Base-by-base conservation (phyloP, 2,113 vertebrate genomes). In the Strix aluco region DNA sequence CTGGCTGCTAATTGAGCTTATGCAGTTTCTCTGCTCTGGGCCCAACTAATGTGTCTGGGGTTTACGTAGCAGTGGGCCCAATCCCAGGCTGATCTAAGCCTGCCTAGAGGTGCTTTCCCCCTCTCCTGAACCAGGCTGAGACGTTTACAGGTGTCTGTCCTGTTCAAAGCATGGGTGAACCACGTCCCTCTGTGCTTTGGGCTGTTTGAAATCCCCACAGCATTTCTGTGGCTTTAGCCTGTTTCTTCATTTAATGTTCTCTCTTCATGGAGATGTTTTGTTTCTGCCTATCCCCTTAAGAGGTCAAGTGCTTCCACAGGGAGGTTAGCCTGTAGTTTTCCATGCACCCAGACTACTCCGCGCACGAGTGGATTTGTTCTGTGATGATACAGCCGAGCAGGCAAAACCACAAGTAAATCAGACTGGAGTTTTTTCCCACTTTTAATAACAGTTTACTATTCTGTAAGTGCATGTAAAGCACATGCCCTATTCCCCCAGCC, bases 391-490 rank as follows among this genome's bases (percentile, higher is more conserved):
- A 69, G 59, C 78, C 13, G 26, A 93, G 90, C 69, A 89, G 72
- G 95, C 78, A 58, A 86, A 96, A 85, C 94, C 90, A 71, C 72
- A 80, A 86, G 92, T 78, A 96, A 90, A 86, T 91, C 88, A 63
- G 59, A 44, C 65, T 38, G 58, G 70, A 11, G 0, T 71, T 47
- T 79, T 65, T 38, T 16, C 81, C 92, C 78, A 21, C 66, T 70
- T 94, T 71, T 86, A 96, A 91, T 95, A 90, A 91, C 66, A 90
- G 81, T 92, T 97, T 94, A 92, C 94, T 90, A 77, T 94, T 92
- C 96, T 84, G 84, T 94, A 83, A 92, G 90, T 83, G 79, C 97
- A 84, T 96, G 90, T 87, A 89, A 95, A 94, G 96, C 95, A 92
- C 88, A 61, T 94, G 90, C 73, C 95, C 85, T 52, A 6, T 16